These are phyloP conservation scores for Dasypogon diadema DNA, from an alignment of 2,888 invertebrate genomes.

Conservation along the genomic window DNA sequence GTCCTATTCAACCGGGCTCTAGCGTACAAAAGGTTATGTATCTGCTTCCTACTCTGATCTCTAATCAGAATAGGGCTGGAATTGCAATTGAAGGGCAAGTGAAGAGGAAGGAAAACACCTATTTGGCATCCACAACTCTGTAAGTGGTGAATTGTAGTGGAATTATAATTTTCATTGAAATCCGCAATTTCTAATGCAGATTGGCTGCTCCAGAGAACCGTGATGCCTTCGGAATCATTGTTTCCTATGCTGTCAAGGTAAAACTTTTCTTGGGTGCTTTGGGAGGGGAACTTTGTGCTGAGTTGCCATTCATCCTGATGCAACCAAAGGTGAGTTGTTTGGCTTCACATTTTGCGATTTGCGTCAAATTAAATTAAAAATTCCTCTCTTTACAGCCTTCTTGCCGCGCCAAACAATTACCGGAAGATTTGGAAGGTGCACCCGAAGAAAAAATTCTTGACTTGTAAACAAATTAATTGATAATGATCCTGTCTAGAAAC, in stretches of 20 bases:
- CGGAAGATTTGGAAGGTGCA: constrained; percentile 7
- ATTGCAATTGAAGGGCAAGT: constrained; percentile 93
- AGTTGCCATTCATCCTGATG: constrained; percentile 92
- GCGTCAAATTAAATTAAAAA: not conserved
- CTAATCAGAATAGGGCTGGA: constrained; percentile 87
- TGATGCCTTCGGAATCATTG: constrained; percentile 95
- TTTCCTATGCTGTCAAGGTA: constrained; percentile 95
- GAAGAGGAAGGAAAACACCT: constrained; percentile 80
- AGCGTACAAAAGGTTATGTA: constrained; percentile 88
- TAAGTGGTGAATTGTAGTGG: constrained; percentile 68
- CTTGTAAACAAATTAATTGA: not conserved
- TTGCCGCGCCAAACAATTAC: constrained; percentile 22
- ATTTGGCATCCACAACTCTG: constrained; percentile 93
- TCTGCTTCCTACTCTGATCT: constrained; percentile 80
- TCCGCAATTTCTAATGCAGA: constrained; percentile 65
- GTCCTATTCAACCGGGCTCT: constrained; percentile 67
- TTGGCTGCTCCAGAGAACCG: constrained; percentile 83
- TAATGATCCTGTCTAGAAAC: too few species aligned
- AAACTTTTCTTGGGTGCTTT: constrained; percentile 93
- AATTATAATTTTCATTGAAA: not conserved
- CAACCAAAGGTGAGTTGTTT: constrained; percentile 79
- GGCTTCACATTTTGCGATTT: not conserved
- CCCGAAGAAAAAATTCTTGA: constrained; percentile 24
- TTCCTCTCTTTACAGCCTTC: not conserved
- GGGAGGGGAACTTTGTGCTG: constrained; percentile 91